Conservation (phyloP, 2,888 invertebrate species). For the Microctonus brassicae region DNA sequence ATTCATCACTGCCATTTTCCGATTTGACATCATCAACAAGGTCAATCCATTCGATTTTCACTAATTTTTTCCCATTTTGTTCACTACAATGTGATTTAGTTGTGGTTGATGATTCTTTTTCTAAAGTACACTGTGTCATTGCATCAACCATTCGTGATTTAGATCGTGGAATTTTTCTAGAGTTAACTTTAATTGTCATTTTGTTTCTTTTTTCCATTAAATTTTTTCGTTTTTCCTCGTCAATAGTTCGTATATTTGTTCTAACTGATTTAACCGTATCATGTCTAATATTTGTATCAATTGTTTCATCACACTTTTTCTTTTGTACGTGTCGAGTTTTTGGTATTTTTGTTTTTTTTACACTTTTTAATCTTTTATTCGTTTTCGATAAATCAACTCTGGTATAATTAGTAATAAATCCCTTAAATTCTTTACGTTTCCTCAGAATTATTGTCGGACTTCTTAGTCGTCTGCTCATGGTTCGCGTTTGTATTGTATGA, state of each 20-base stretch:
- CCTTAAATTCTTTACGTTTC: conserved; percentile 31
- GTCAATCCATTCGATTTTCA: conserved; percentile 50
- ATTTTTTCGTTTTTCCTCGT: background rate
- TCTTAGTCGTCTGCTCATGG: conserved; percentile 51
- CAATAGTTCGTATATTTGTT: background rate
- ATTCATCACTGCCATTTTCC: conserved; percentile 33
- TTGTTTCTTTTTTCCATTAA: background rate
- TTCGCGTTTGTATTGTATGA: conserved; percentile 24
- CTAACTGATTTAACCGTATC: background rate
- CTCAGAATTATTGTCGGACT: conserved; percentile 41
- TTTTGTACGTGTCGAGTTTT: conserved; percentile 21
- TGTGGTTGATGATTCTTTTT: conserved; percentile 41
- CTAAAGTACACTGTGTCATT: conserved; percentile 56
- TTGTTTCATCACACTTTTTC: conserved; percentile 10
- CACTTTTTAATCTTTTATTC: conserved; percentile 22
- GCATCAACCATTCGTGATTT: conserved; percentile 51
- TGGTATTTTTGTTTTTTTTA: conserved; percentile 11
- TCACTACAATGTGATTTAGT: conserved; percentile 34
- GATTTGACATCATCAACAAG: conserved; percentile 49
- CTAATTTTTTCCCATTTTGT: background rate
- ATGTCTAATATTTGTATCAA: background rate
- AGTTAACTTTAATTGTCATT: conserved; percentile 14
- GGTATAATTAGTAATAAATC: conserved; percentile 22
- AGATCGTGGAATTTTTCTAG: conserved; percentile 25
- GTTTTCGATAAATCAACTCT: conserved; percentile 37